A percentile compares a stretch with the other conserved stretches of the same genome.
Evolutionary conservation across 2,888 invertebrate genomes (phyloP).

Genomic region (Drymonia ruficornis): DNA sequence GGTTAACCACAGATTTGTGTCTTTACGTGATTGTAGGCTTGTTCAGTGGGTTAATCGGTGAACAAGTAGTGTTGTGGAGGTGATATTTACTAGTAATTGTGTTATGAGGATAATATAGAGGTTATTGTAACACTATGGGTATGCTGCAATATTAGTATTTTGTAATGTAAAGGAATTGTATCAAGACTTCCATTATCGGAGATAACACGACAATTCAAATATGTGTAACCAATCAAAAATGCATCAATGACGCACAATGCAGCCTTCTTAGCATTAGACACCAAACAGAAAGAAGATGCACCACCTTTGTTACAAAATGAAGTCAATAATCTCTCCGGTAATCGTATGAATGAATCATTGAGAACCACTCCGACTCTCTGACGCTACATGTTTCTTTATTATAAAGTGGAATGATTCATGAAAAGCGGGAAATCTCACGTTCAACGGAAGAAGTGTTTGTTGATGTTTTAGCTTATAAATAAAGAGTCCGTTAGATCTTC

Average conservation of each 20-base stretch:
- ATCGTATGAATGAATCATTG: slow-evolving; percentile 2
- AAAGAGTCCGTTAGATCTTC: background rate
- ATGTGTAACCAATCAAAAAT: no score
- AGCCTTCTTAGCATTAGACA: background rate
- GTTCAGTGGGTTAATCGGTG: slow-evolving; percentile 3
- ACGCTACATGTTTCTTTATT: background rate
- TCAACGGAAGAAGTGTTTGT: background rate
- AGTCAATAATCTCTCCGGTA: background rate
- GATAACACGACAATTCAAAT: no score
- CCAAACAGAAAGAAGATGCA: background rate
- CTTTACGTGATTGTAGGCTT: background rate
- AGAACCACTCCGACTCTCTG: background rate
- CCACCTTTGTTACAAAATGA: background rate
- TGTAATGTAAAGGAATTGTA: no score
- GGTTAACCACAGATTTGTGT: background rate
- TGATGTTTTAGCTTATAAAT: background rate
- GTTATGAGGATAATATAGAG: background rate
- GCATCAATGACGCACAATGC: no score
- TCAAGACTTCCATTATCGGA: no score
- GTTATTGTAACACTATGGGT: background rate
- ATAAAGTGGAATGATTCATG: background rate
- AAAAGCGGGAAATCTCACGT: background rate
- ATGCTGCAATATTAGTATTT: no score
- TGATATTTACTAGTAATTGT: background rate
- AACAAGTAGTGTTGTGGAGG: background rate